Evolutionary conservation across 2,113 vertebrate genomes (phyloP), one percentile per base, ranked within the genome.

Genomic region (Glaucomys volans): DNA sequence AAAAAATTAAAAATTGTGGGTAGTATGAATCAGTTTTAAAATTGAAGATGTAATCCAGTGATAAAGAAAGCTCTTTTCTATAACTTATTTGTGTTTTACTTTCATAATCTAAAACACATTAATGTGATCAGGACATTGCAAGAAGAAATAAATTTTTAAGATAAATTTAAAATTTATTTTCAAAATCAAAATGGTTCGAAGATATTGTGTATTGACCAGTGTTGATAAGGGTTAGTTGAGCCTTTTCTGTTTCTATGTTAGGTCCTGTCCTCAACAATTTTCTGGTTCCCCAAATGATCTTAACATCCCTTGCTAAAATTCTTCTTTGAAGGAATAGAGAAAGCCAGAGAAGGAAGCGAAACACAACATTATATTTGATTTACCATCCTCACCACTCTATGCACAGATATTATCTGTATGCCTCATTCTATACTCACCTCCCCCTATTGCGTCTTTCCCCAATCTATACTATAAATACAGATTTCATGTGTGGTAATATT

Each of bases 51-150:
- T 37, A 57, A 50, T 71, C n/a, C n/a, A 47, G 50, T 64, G 83
- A 57, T 71, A 32, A 89, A 66, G 37, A 86, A 72, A 54, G 10
- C 16, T 71, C 35, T 75, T 44, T 12, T 14, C 28, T 37, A 4
- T 92, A 71, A 76, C 47, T 54, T 69, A 47, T 62, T 91, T 84
- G 30, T 28, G 54, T 26, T 90, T 90, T 90, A 72, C 57, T 85
- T 44, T 72, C 5, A 26, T 87, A 91, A 52, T 57, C 42, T 52
- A 1, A 62, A 81, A 24, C 28, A 9, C 10, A 40, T 92, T 69
- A 54, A 69, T 50, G 32, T 83, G 47, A 59, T 17, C 18, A 50
- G 75, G 22, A 92, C 71, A 9, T 37, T 62, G 13, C 6, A 77
- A 95, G 37, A 83, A 54, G 24, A 71, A 84, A 62, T 79, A 54